Evolutionary conservation across 2,888 invertebrate species (phyloP), one percentile per base, ranked within the genome.

Genomic region (Acrobasis consociella): DNA sequence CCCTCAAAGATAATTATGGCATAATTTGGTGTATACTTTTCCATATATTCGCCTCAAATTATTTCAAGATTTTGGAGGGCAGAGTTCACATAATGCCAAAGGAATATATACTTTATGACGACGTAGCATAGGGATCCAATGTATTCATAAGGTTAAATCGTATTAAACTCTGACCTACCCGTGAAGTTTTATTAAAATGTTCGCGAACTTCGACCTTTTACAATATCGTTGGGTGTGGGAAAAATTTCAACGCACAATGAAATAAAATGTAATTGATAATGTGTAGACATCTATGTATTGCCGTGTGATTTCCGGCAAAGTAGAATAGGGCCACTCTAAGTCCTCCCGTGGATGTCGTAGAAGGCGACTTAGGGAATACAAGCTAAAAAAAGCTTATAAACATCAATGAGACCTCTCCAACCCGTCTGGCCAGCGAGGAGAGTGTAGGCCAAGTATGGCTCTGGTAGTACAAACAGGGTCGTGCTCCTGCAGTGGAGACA

Each of bases 181-280:
- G 39, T 60, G 52, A 60, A 60, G 52, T 60, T 60, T 60, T 60
- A 60, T 60, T 60, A 60, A 60, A 60, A 60, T 42, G 37, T 60
- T 42, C 52, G 42, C 52, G 52, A 60, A 60, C 52, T 60, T 39
- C 15, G 60, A 60, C 60, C 52, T 60, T 60, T 52, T 22, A 15
- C n/a, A 52, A 60, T 56, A 56, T 56, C 55, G 42, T 39, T 39
- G 55, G 1, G 55, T 13, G 55, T 53, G 53, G 16, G 11, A 42
- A 42, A 46, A 55, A 16, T 38, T 42, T 13, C 0, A 13, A 17
- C 0, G 11, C 11, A 11, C 11, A 42, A 46, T 13, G 46, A 13
- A 46, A 13, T 13, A 46, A 9, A 13, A 13, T n/a, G 13, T 46
- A 9, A 3, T 46, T 46, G 46, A 11, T n/a, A 13, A 46, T 46